These are phyloP conservation scores for Calephelis virginiensis DNA, from an alignment of 1,140 invertebrate genomes.

Conservation along the genomic window DNA sequence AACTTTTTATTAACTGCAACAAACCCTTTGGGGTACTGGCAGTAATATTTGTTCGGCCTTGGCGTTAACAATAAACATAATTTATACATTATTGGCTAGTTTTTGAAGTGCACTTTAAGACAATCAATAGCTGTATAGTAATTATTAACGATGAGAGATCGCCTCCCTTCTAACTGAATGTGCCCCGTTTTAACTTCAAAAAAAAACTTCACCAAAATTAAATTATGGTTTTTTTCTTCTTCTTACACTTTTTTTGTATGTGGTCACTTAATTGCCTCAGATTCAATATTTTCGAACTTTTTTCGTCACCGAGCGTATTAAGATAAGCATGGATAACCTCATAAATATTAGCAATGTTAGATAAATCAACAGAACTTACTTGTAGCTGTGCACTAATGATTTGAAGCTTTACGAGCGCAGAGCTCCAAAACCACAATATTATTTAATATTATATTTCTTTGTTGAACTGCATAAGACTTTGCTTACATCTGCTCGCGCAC, in stretches of 20 bases:
- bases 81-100: constrained; percentile 21
- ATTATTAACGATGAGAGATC: constrained; percentile 27
- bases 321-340: constrained; percentile 22
- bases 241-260: constrained; percentile 25
- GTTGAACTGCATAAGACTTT: constrained; percentile 24
- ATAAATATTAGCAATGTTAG: constrained; percentile 22
- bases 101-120: constrained; percentile 25
- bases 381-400: constrained; percentile 23
- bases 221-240: constrained; percentile 26
- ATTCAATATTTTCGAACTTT: constrained; percentile 21
- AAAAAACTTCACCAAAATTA: constrained; percentile 21
- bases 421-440: constrained; percentile 6
- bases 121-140: constrained; percentile 26
- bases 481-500: constrained; percentile 19
- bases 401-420: constrained; percentile 10
- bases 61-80: too few species aligned
- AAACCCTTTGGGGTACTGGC: constrained; percentile 10
- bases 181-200: constrained; percentile 15
- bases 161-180: constrained; percentile 24
- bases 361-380: constrained; percentile 23
- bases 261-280: constrained; percentile 24
- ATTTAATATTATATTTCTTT: constrained; percentile 21
- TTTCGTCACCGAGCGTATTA: constrained; percentile 23
- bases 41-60: constrained; percentile 19
- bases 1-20: constrained; percentile 18